Evolutionary conservation across 2,113 vertebrate species (phyloP), one percentile per base, ranked within the genome.

Genomic region (Chelonoidis abingdonii): DNA sequence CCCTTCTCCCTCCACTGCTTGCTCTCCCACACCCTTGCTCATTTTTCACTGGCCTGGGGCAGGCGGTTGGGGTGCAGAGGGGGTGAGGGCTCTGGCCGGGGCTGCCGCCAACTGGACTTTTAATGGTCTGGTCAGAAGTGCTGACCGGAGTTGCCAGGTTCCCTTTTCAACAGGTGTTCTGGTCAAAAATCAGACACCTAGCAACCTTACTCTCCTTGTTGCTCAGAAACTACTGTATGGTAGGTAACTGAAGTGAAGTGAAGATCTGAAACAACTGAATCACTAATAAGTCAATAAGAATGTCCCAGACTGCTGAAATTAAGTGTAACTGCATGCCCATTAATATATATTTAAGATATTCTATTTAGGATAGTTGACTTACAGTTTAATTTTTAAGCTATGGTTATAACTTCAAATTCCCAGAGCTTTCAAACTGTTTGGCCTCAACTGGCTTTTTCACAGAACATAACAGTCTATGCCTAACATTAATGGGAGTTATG

Each of bases 401-500:
- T 1, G 3, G 24, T 91, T 79, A 31, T 79, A 75, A 79, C 83
- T 54, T 54, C 56, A 31, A 92, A 87, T 62, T 88, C 80, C 87
- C 76, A 92, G 31, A 59, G 94, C 41, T 78, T 78, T 0, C 31
- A 62, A 92, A 79, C 1, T 90, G 38, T 16, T 90, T 80, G 24
- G 2, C 47, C 21, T 59, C 86, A 82, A 4, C 27, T 41, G 5
- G 54, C 65, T 47, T 29, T 86, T 88, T 29, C 80, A 2, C 44
- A 84, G 31, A 95, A 81, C 3, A 57, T 3, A 80, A 62, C 2
- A 31, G 4, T 53, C 69, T 29, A 4, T 5, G 14, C 12, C 35
- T 86, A 62, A 35, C 19, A 21, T 44, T 86, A 89, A 72, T 0
- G 0, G 47, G 41, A 87, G 25, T 44, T 56, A 79, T 0, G 0